phyloP scores from a whole-genome alignment of 2,888 invertebrate species.

The Cryptus armator region DNA sequence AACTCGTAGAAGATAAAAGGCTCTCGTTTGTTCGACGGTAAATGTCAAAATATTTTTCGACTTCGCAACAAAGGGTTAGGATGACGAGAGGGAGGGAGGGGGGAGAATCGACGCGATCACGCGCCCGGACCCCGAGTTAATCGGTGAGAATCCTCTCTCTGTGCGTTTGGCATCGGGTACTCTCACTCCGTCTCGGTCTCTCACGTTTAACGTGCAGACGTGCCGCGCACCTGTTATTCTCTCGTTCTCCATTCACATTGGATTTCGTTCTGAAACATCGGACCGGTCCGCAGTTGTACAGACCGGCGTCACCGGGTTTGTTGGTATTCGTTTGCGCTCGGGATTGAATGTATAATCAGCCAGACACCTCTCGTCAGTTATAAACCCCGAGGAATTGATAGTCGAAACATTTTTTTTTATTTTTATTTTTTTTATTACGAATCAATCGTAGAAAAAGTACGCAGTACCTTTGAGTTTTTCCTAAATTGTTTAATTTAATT shows the following conservation, averaged over 20 bases:
- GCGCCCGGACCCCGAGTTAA: constrained; percentile 6
- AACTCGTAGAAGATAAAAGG: background rate
- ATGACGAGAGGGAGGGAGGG: background rate
- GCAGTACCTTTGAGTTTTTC: background rate
- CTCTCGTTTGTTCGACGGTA: background rate
- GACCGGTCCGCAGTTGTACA: background rate
- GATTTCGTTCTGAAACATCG: constrained; percentile 18
- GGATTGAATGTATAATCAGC: constrained; percentile 25
- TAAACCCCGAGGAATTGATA: background rate
- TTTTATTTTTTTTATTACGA: background rate
- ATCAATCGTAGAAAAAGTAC: background rate
- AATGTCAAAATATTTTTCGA: constrained; percentile 18
- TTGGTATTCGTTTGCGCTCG: constrained; percentile 17
- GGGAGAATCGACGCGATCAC: constrained; percentile 22
- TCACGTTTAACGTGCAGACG: constrained; percentile 12
- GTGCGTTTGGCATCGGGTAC: constrained; percentile 3
- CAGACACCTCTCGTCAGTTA: constrained; percentile 18
- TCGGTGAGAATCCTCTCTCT: constrained; percentile 27
- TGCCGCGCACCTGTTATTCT: constrained; percentile 5
- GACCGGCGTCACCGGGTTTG: background rate
- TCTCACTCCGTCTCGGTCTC: background rate
- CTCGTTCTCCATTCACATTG: constrained; percentile 28
- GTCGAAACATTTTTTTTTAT: background rate
- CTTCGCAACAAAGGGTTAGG: constrained; percentile 6
- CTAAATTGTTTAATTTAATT: no score